Evolutionary conservation across 2,888 invertebrate genomes (phyloP), one percentile per base, ranked within the genome.

Genomic region (Ditylenchus weischeri): DNA sequence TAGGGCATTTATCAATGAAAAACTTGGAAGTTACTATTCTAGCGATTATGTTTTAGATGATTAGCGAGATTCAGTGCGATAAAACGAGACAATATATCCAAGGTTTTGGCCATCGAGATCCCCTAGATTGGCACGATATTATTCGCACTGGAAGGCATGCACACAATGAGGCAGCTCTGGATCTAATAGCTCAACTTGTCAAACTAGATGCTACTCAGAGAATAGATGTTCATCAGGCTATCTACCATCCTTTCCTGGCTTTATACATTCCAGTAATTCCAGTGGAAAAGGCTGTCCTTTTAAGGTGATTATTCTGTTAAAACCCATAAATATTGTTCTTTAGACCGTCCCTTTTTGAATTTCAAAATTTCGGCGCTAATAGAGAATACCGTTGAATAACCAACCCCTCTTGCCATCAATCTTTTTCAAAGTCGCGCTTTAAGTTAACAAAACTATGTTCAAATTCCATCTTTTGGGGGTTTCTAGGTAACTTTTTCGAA

Each of bases 51-150:
- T 19, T 74, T 43, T 59, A 79, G 78, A 69, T 79, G 29, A 69
- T 80, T 35, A 64, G 71, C 23, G 70, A 76, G 62, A 76, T 80
- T 58, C 72, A 75, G 21, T 80, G 80, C 67, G 79, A 80, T 23
- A 68, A 78, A 21, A 80, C 79, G 18, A 64, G 72, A 23, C 70
- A 75, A 48, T 70, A 78, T 64, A 75, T 80, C 58, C 73, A 77
- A 49, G 69, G 66, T 23, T 77, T 69, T 64, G 74, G 76, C 1
- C 58, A 66, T 7, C 71, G 70, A 15, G 54, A 69, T 8, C 62
- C 64, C n/a, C 62, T 74, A 23, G 62, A 69, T 19, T 77, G 77
- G 77, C 59, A 64, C n/a, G 75, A 77, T 35, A 77, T 77, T 51
- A 60, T 76, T 4, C 64, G 57, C 29, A 19, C 51, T 0, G 47